Base-by-base conservation (phyloP, 2,113 vertebrate genomes). In the Anguilla japonica region DNA sequence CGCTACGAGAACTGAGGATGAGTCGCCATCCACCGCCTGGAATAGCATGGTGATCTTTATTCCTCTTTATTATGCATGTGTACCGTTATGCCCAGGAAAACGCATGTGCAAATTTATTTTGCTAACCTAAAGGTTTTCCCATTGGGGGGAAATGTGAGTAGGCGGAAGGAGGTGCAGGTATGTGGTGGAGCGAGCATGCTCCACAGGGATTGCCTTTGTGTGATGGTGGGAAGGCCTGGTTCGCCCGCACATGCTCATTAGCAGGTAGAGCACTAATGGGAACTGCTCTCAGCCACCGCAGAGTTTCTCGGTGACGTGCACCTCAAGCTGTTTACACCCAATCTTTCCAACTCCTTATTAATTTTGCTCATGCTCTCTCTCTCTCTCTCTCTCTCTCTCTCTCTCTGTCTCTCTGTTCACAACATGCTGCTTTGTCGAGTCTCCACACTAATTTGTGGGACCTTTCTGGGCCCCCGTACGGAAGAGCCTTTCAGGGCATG, bases 231-330 rank as follows among this genome's bases (percentile, higher is more conserved):
- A 41, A 39, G 16, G 29, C 60, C 2, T 13, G 43, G n/a, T 46
- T 75, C 9, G n/a, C n/a, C 67, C n/a, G 9, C 67, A 75, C 67
- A 11, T 29, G 34, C 75, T 29, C 84, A 85, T 85, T 85, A 85
- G 84, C 29, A 57, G 84, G 43, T 53, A 81, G 56, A 53, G 15
- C 56, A 26, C 75, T 85, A 85, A 85, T 85, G 84, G 78, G 26
- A 18, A 20, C 16, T 13, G 20, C 82, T 83, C 29, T 57, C 9
- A 11, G 11, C 56, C 22, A n/a, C 83, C 79, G 41, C 79, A 18
- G 8, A 15, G 1, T 13, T 57, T 81, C 56, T 81, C 53, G 60
- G 34, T 5, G 50, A 26, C 4, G 16, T 71, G 53, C 11, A 80
- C 34, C 75, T 85, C 50, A 63, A 63, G 60, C 60, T 63, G 60